phyloP scores from a whole-genome alignment of 2,888 invertebrate species.

The Lutraria lutraria region DNA sequence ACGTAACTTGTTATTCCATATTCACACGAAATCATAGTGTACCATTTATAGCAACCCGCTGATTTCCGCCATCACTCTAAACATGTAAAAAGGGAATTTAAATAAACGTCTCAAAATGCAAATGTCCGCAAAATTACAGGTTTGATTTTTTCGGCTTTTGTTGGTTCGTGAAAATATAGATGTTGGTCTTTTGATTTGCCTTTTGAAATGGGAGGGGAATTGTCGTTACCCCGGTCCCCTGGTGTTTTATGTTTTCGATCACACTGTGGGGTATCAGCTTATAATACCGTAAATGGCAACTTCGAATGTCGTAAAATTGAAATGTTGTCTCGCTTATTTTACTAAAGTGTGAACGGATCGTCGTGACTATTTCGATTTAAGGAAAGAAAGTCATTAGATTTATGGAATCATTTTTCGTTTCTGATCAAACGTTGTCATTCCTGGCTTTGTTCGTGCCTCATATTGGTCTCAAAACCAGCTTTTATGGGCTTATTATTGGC shows the following conservation, averaged over 20 bases:
- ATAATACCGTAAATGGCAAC: constrained; percentile 60
- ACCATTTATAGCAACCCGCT: constrained; percentile 31
- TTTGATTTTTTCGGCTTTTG: constrained; percentile 48
- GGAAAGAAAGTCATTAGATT: constrained; percentile 56
- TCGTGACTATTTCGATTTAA: constrained; percentile 29
- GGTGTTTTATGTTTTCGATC: constrained; percentile 50
- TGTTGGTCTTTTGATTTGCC: constrained; percentile 47
- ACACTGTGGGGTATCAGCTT: constrained; percentile 52
- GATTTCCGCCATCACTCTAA: constrained; percentile 21
- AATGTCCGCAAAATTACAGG: constrained; percentile 48
- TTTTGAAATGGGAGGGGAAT: constrained; percentile 58
- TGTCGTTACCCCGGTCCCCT: constrained; percentile 46
- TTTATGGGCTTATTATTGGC: constrained; percentile 48
- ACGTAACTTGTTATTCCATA: neutral
- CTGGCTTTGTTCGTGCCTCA: constrained; percentile 50
- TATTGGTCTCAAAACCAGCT: constrained; percentile 54
- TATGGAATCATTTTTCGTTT: constrained; percentile 54
- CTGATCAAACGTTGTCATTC: constrained; percentile 38
- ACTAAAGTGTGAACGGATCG: constrained; percentile 50
- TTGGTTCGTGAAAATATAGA: constrained; percentile 52
- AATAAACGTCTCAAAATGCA: constrained; percentile 51
- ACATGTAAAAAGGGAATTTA: constrained; percentile 41
- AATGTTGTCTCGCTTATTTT: constrained; percentile 62
- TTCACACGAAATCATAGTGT: constrained; percentile 32
- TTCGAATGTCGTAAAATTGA: constrained; percentile 63